These are phyloP conservation scores for Allobates femoralis DNA, from an alignment of 2,797 vertebrate species.

Conservation along the genomic window DNA sequence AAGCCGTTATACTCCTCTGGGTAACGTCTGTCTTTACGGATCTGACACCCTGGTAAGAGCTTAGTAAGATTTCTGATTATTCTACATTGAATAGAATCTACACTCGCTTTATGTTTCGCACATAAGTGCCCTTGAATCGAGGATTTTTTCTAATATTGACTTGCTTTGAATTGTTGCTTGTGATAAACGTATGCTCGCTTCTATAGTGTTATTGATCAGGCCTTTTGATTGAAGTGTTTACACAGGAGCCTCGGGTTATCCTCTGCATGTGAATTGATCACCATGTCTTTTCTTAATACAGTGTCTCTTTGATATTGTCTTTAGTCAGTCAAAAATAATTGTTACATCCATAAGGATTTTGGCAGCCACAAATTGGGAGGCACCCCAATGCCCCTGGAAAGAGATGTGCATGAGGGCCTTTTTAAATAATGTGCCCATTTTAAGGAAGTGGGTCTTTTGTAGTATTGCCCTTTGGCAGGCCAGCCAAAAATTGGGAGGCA, in stretches of 20 bases:
- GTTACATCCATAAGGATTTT: background rate
- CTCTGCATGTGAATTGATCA: background rate
- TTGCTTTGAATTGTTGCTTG: slow-evolving; percentile 4
- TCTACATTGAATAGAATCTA: background rate
- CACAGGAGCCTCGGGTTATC: background rate
- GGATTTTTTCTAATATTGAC: background rate
- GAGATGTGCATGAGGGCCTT: no score
- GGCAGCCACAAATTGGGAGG: no score
- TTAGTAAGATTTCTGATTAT: background rate
- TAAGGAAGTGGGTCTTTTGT: no score
- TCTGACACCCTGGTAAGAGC: background rate
- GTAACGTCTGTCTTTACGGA: background rate
- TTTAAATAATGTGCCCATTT: no score
- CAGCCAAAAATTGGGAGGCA: no score
- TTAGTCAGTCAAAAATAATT: slow-evolving; percentile 11
- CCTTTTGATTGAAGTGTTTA: background rate
- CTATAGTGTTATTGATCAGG: slow-evolving; percentile 22
- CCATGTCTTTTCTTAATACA: background rate
- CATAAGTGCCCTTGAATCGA: background rate
- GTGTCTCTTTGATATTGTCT: background rate
- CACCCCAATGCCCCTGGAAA: no score
- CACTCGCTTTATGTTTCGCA: background rate
- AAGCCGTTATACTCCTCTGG: no score
- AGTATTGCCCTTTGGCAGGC: no score
- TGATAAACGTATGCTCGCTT: background rate